Base-by-base conservation (phyloP, 2,113 vertebrate genomes). In the Cynoglossus semilaevis region DNA sequence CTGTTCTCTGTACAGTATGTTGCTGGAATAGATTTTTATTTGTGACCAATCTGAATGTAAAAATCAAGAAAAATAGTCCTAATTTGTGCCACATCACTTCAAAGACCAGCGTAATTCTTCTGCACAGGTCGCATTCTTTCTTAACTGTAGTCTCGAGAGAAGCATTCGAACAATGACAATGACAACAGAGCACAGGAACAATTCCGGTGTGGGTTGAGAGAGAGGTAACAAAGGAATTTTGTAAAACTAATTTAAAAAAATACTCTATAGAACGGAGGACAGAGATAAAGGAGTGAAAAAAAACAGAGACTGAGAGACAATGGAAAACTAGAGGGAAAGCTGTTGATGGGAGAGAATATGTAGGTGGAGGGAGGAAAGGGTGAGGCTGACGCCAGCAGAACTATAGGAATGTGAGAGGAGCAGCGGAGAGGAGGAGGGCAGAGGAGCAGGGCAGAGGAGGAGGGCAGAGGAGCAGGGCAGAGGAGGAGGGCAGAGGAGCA, bases 381-480 rank as follows among this genome's bases (percentile, higher is more conserved):
- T 57, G 63, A 76, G 72, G 59, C 15, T 59, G 59, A 72, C 58
- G 52, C 3, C 13, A 59, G 71, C 56, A 60, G 72, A 72, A 56
- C 63, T 64, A 64, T 35, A 67, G 63, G 73, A 69, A 68, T 69
- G 67, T 54, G 61, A 67, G 72, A 50, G 69, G 72, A 50, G 55
- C 60, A 29, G 54, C n/a, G n/a, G n/a, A n/a, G n/a, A n/a, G n/a
- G n/a, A n/a, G n/a, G 48, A 50, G 55, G 49, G 74, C 46, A 53
- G 60, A 73, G 75, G 51, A 69, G 70, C 70, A 88, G 77, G 73
- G 58, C 70, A 84, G 17, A 40, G 54, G 68, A n/a, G n/a, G 48
- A 50, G 55, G 49, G 74, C 46, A 53, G 60, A 73, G 75, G 51
- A 69, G 70, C 70, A 88, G 77, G 73, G 58, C 70, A 84, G 17